phyloP scores from a whole-genome alignment of 2,888 invertebrate genomes.

The Hyalella azteca region DNA sequence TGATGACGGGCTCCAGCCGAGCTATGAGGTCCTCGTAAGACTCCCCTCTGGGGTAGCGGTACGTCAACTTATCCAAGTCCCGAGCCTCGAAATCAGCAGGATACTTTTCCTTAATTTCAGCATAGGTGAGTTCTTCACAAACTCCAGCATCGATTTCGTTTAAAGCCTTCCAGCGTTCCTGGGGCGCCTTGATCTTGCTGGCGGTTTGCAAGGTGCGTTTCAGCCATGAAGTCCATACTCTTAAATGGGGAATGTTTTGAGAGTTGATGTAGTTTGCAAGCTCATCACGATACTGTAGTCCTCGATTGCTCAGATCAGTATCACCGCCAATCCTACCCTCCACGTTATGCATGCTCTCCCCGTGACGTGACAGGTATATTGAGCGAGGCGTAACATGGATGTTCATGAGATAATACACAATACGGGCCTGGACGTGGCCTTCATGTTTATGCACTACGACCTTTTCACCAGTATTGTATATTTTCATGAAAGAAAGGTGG shows the following conservation, averaged over 20 bases:
- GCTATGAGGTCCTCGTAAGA: constrained; percentile 93
- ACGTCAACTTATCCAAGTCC: constrained; percentile 78
- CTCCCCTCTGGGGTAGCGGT: constrained; percentile 84
- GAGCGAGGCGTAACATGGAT: constrained; percentile 97
- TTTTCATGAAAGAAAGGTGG: constrained; percentile 92
- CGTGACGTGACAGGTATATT: constrained; percentile 96
- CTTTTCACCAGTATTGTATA: constrained; percentile 90
- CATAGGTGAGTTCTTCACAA: constrained; percentile 93
- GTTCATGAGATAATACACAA: constrained; percentile 99
- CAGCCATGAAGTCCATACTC: constrained; percentile 88
- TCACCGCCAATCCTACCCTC: constrained; percentile 96
- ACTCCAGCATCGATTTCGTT: constrained; percentile 96
- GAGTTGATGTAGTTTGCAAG: constrained; percentile 81
- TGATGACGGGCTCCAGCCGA: constrained; percentile 86
- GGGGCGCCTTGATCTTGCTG: constrained; percentile 75
- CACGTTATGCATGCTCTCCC: constrained; percentile 92
- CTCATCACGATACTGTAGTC: constrained; percentile 78
- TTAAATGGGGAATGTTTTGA: constrained; percentile 51
- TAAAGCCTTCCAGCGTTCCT: constrained; percentile 82
- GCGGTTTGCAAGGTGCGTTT: constrained; percentile 89
- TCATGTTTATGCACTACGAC: constrained; percentile 92
- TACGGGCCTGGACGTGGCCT: constrained; percentile 95
- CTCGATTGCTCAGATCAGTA: constrained; percentile 80
- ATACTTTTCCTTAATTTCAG: constrained; percentile 87
- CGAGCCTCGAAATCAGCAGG: constrained; percentile 91